Percentiles rank a stretch among this genome's conserved stretches.
Conservation (phyloP, 64 coral and sea anemone species). For the Catalaphyllia jardinei region DNA sequence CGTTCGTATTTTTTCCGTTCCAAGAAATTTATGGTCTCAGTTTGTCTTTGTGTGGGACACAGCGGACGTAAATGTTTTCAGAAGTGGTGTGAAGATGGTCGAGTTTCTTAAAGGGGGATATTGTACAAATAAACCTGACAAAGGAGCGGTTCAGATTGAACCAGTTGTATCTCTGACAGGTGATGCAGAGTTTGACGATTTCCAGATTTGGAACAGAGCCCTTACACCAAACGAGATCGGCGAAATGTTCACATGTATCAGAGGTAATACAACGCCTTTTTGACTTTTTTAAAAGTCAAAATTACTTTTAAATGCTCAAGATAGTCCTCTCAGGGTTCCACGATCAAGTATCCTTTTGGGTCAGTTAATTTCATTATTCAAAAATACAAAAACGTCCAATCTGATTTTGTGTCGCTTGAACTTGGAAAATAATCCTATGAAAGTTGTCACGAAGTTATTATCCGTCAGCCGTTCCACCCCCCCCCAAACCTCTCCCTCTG, state of each 20-base stretch:
- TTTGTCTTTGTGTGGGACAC: constrained; percentile 6
- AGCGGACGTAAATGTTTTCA: background rate
- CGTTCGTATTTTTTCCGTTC: background rate
- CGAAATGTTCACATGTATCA: constrained; percentile 3
- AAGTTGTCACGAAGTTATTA: too few species aligned
- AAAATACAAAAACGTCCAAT: too few species aligned
- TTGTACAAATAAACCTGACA: background rate
- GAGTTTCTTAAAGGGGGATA: background rate
- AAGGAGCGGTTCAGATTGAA: background rate
- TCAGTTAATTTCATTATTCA: too few species aligned
- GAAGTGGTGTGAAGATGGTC: background rate
- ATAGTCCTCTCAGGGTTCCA: too few species aligned
- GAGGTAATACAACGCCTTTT: background rate
- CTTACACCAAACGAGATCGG: background rate
- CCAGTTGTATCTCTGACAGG: background rate
- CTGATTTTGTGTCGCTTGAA: too few species aligned
- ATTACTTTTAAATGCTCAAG: too few species aligned
- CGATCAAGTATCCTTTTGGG: too few species aligned
- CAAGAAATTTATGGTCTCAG: background rate
- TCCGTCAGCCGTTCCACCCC: too few species aligned
- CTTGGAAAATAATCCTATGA: too few species aligned
- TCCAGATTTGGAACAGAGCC: constrained; percentile 15
- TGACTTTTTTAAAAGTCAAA: too few species aligned
- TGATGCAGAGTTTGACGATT: constrained; percentile 13
- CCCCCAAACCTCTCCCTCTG: too few species aligned